Evolutionary conservation across 2,797 vertebrate species (phyloP).

Genomic region (Rousettus madagascariensis): DNA sequence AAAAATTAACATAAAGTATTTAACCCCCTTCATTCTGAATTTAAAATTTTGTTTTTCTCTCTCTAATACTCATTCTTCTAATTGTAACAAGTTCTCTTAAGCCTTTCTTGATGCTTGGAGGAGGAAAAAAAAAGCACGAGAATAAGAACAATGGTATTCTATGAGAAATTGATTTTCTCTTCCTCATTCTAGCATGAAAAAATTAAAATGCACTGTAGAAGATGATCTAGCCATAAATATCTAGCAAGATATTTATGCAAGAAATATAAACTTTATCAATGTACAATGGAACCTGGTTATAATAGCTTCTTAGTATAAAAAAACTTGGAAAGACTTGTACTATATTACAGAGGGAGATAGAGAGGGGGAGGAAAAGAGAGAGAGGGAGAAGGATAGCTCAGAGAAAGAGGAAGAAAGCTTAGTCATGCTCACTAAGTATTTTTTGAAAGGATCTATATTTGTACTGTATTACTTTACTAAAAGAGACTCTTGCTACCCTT

Average conservation of each 20-base stretch:
- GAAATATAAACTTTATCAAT: background rate
- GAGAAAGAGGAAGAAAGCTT: background rate
- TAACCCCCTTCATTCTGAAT: background rate
- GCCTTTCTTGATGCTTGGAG: background rate
- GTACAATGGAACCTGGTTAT: background rate
- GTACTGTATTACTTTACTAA: background rate
- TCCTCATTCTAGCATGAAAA: background rate
- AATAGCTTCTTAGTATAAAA: background rate
- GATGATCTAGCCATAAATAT: background rate
- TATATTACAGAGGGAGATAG: background rate
- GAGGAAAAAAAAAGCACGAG: background rate
- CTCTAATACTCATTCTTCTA: background rate
- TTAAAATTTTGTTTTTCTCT: background rate
- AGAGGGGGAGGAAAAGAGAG: rapidly evolving
- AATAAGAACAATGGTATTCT: background rate
- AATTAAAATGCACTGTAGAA: background rate
- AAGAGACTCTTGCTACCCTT: slow-evolving; percentile 57
- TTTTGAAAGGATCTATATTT: background rate
- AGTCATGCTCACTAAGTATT: background rate
- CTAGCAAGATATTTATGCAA: background rate
- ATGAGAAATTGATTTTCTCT: background rate
- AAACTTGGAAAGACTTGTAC: background rate
- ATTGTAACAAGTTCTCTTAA: background rate
- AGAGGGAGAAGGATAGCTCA: background rate
- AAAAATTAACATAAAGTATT: background rate